phyloP scores from a whole-genome alignment of 2,797 vertebrate genomes.

The Perodicticus potto region DNA sequence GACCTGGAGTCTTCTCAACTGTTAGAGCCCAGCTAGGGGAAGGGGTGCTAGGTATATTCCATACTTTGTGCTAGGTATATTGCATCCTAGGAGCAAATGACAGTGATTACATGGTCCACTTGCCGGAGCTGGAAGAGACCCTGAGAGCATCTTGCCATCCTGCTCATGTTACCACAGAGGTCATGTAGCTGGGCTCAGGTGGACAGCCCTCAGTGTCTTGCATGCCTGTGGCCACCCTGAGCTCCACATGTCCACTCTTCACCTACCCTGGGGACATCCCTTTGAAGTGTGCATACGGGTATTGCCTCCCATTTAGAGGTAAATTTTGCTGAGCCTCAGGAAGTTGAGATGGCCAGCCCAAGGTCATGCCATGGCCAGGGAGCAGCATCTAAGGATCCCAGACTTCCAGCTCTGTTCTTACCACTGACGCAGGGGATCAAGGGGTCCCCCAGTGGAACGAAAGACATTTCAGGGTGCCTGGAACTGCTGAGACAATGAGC shows the following conservation, averaged over 20 bases:
- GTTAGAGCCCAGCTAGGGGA: neutral
- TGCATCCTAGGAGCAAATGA: neutral
- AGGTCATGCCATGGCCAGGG: neutral
- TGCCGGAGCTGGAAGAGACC: neutral
- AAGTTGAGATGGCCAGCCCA: neutral
- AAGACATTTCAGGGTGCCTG: neutral
- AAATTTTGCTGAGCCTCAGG: neutral
- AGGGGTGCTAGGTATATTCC: neutral
- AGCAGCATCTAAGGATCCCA: neutral
- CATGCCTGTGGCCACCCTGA: neutral
- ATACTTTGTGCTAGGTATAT: too few species aligned
- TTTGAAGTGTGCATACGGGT: neutral
- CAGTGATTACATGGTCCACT: neutral
- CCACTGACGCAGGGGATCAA: neutral
- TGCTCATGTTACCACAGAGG: rapidly evolving
- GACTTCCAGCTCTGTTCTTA: neutral
- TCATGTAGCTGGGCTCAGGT: neutral
- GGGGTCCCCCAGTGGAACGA: neutral
- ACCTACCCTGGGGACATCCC: neutral
- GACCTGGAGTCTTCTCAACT: neutral
- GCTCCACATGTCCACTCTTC: neutral
- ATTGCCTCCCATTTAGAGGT: neutral
- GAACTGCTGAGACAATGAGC: neutral
- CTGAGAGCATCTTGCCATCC: neutral
- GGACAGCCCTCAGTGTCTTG: too few species aligned